Evolutionary conservation across 2,113 vertebrate species (phyloP), one percentile per base, ranked within the genome.

Genomic region (Nyctereutes procyonoides): DNA sequence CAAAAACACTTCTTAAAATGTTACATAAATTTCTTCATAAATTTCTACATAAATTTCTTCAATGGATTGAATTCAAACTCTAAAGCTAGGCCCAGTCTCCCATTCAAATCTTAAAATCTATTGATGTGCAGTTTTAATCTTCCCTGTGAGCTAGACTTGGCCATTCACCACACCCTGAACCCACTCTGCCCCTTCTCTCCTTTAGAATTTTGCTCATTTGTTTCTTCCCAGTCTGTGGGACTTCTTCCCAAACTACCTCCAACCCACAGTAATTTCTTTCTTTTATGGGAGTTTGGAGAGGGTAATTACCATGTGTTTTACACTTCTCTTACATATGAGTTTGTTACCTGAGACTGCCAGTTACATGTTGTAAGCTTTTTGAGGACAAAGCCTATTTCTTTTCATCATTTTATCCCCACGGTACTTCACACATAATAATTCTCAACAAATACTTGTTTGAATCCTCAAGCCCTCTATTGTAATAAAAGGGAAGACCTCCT

Each of bases 361-460:
- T 35, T 77, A 76, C 43, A 30, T 32, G 38, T 30, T 69, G 0
- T 88, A 84, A 90, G 38, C 15, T 90, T 43, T 88, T 71, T 69
- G 79, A 96, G 53, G 73, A 82, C 14, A 58, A 84, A 88, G 28
- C 58, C 6, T 83, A 1, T 65, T 67, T 80, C 14, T 88, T 89
- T 95, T 62, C 30, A 85, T 96, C 3, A 26, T 88, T 88, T 15
- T 80, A 32, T 94, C 30, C 20, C 3, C 13, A 13, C 73, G 28
- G 88, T 8, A 56, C 35, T 11, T 48, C 77, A 81, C n/a, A 74
- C 13, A 67, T 83, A 83, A 8, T 30, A 26, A 90, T 86, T 67
- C 53, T 95, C 32, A 32, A 22, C 2, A 85, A 84, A 58, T 81
- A 56, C 17, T 90, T 97, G 51, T 80, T 38, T 95, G 76, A 88